Percentiles rank a stretch among this genome's conserved stretches.
Evolutionary conservation across 2,113 vertebrate species (phyloP).

Genomic region (Lota lota): DNA sequence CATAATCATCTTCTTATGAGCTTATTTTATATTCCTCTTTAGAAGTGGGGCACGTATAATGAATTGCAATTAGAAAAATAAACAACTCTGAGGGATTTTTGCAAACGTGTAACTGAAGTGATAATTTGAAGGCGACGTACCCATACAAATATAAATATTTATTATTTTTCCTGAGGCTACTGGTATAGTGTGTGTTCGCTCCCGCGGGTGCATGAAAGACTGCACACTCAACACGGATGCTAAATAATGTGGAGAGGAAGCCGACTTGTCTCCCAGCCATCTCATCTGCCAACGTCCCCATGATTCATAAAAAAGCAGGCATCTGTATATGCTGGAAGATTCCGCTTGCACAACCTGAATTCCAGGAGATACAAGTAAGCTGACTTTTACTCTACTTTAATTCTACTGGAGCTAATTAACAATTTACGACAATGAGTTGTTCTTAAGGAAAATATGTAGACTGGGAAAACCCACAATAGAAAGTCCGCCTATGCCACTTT

Average conservation of each 20-base stretch:
- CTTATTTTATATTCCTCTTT: slow-evolving; percentile 35
- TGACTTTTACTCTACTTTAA: too few relatives aligned
- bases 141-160: slow-evolving; percentile 4
- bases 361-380: too few relatives aligned
- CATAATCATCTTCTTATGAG: slow-evolving; percentile 40
- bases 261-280: slow-evolving; percentile 33
- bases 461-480: too few relatives aligned
- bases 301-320: slow-evolving; percentile 45
- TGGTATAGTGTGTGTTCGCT: slow-evolving; percentile 3
- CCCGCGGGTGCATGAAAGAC: slow-evolving; percentile 2
- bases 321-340: too few relatives aligned
- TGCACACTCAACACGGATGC: slow-evolving; percentile 14
- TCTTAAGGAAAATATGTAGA: too few relatives aligned
- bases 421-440: too few relatives aligned
- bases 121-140: slow-evolving; percentile 3
- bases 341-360: too few relatives aligned
- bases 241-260: slow-evolving; percentile 34
- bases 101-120: slow-evolving; percentile 5
- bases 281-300: slow-evolving; percentile 43
- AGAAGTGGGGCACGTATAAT: slow-evolving; percentile 41
- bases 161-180: not conserved
- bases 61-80: not conserved
- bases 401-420: too few relatives aligned
- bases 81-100: slow-evolving; percentile 18
- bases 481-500: too few relatives aligned